Percentiles rank a stretch among this genome's conserved stretches.
These are phyloP conservation scores for Meteorus colon DNA, from an alignment of 2,888 invertebrate genomes.

Conservation along the genomic window DNA sequence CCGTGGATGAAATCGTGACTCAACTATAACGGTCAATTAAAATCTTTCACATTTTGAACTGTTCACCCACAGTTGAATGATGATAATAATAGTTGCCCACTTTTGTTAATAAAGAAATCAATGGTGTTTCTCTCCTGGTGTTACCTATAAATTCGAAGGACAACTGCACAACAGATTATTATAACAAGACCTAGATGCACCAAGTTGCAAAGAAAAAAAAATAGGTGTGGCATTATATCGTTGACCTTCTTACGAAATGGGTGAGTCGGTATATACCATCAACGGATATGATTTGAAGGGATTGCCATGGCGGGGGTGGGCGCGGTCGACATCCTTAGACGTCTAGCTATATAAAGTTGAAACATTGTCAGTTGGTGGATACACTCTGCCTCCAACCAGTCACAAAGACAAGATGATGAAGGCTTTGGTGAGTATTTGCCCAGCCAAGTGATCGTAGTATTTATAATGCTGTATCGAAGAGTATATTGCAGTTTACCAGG, in stretches of 20 bases:
- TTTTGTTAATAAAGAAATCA: constrained; percentile 37
- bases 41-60: background rate
- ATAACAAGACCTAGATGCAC: constrained; percentile 38
- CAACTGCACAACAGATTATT: constrained; percentile 26
- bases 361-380: constrained; percentile 56
- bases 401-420: constrained; percentile 64
- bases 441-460: too few species aligned
- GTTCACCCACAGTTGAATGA: background rate
- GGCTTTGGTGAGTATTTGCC: constrained; percentile 68
- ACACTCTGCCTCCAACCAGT: constrained; percentile 68
- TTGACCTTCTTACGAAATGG: constrained; percentile 71
- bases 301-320: constrained; percentile 61
- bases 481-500: too few species aligned
- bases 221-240: constrained; percentile 64
- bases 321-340: constrained; percentile 66
- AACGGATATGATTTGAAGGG: constrained; percentile 70
- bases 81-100: background rate
- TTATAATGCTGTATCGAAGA: too few species aligned
- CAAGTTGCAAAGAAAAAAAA: constrained; percentile 43
- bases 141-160: constrained; percentile 26
- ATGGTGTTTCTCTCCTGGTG: constrained; percentile 11
- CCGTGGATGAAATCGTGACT: constrained; percentile 24
- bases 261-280: constrained; percentile 62
- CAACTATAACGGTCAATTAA: too few species aligned
- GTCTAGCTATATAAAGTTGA: constrained; percentile 65